phyloP scores from a whole-genome alignment of 2,113 vertebrate genomes.

The Heteronetta atricapilla region DNA sequence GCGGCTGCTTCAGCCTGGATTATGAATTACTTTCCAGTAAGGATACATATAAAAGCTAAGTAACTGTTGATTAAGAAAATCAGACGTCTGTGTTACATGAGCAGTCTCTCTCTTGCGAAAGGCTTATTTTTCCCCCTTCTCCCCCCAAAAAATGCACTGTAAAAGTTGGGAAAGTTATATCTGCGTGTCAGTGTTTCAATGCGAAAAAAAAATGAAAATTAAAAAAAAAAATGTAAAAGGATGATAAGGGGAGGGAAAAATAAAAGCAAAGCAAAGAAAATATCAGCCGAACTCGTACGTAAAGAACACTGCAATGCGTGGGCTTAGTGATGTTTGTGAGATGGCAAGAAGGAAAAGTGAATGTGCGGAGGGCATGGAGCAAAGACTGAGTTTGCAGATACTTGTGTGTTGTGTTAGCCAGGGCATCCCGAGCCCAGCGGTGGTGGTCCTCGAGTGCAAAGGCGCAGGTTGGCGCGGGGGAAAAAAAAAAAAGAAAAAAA shows the following conservation, averaged over 20 bases:
- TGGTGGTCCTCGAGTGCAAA: not conserved
- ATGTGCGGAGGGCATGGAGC: not conserved
- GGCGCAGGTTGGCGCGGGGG: not conserved
- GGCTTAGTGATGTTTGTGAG: fast-evolving
- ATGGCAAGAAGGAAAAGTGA: not conserved
- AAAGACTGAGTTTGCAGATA: not conserved
- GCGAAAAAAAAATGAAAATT: not conserved
- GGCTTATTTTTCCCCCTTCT: not conserved
- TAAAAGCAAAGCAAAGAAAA: fast-evolving
- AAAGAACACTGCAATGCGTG: not conserved
- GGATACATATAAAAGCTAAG: not conserved
- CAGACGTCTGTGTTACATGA: not conserved
- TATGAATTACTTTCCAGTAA: not conserved
- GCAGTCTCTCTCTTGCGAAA: not conserved
- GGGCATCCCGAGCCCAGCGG: fast-evolving
- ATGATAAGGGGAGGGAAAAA: not conserved
- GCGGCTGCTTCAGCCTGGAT: not conserved
- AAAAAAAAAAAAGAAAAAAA: not conserved
- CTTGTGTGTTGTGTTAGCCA: fast-evolving
- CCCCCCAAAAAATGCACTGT: not conserved
- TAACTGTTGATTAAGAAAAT: not conserved
- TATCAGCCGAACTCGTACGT: not conserved
- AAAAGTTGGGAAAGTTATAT: constrained; percentile 6
- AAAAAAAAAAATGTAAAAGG: too few species aligned
- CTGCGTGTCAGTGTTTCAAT: not conserved